Base-by-base conservation (phyloP, 2,797 vertebrate species). In the Sebastolobus alascanus region DNA sequence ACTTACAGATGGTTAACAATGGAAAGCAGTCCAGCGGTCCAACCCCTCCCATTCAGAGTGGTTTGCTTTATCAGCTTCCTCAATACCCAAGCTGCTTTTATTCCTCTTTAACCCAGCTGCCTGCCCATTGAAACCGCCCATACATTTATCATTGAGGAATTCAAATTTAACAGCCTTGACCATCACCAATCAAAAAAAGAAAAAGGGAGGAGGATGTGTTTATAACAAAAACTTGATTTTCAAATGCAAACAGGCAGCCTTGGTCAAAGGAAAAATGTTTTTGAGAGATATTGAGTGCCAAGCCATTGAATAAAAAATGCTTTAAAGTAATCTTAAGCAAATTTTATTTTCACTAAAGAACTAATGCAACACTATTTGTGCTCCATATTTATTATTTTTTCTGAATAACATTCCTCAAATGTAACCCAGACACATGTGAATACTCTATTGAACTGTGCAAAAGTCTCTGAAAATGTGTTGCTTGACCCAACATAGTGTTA, bases 1-100 rank as follows among this genome's bases (percentile, higher is more conserved):
- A 89, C 91, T 92, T 96, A 94, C 96, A 98, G 97, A 97, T 97
- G 97, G 96, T 95, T 94, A 97, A 96, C 96, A 97, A 97, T 96
- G 95, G 96, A 95, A 93, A 94, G 93, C 93, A 87, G 93, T 89
- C 88, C 89, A 88, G 85, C 83, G 87, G 93, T 89, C 87, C 83
- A 86, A 68, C 88, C 89, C 84, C 88, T 90, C 84, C 8, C 85
- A 92, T 94, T 96, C 95, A 95, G 91, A 93, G 80, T 87, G 93
- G 94, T 96, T 96, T 94, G 91, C 89, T 93, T 96, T 94, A 97
- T 96, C 94, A 96, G 95, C 91, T 95, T 96, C 83, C 78, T 94
- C 93, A 93, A 93, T 93, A 86, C 38, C 87, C 88, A 93, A 94
- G 92, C 94, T 95, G 89, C 92, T 95, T 95, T 94, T 25, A 83